These are phyloP conservation scores for Crotophaga sulcirostris DNA, from an alignment of 2,113 vertebrate species.

Conservation along the genomic window DNA sequence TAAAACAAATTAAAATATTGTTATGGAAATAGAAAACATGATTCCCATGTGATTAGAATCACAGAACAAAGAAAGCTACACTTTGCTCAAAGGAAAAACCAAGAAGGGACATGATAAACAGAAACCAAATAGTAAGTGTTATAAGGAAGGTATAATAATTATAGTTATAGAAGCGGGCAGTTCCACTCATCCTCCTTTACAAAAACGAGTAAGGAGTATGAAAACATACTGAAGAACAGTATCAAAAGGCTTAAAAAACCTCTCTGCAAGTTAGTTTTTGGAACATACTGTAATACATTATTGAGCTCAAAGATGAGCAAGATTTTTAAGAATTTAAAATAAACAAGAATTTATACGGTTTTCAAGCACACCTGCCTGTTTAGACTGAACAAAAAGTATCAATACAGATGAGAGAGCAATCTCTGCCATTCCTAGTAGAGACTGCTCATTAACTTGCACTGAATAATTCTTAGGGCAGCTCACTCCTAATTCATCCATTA, in stretches of 20 bases:
- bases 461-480: not conserved
- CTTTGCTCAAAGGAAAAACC: not conserved
- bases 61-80: not conserved
- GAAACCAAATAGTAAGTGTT: not conserved
- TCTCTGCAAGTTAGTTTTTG: not conserved
- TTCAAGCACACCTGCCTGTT: not conserved
- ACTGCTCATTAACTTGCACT: not conserved
- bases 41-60: not conserved
- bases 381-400: not conserved
- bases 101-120: not conserved
- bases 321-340: not conserved
- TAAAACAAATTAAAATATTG: not conserved
- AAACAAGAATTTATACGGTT: rapidly evolving
- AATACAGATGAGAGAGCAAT: not conserved
- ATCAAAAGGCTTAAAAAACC: not conserved
- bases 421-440: not conserved
- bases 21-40: not conserved
- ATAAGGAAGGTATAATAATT: not conserved
- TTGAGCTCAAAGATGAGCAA: not conserved
- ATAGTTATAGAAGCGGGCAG: not conserved
- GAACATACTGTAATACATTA: not conserved
- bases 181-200: not conserved
- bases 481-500: not conserved
- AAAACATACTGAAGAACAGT: not conserved
- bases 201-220: not conserved